Evolutionary conservation across 2,113 vertebrate species (phyloP).

Genomic region (Erythrolamprus reginae): DNA sequence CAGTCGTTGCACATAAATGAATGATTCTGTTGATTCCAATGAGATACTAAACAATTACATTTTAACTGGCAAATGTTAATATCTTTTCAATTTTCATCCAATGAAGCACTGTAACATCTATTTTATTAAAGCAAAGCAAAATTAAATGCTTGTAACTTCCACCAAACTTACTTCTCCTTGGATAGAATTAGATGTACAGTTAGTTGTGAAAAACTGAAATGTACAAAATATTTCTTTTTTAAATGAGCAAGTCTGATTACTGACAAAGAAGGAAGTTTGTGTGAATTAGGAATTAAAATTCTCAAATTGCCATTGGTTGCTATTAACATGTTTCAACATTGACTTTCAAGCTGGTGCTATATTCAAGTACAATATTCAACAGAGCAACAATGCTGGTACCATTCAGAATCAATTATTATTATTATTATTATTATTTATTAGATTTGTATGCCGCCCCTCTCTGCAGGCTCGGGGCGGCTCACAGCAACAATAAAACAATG

Average conservation of each 20-base stretch:
- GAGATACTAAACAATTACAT: not conserved
- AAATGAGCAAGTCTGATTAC: not conserved
- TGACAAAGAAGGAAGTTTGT: not conserved
- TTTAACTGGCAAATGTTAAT: not conserved
- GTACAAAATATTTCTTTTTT: not conserved
- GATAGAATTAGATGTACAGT: not conserved
- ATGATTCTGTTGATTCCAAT: not conserved
- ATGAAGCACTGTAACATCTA: not conserved
- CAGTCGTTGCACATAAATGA: not conserved
- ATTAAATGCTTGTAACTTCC: not conserved
- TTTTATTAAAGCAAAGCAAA: not conserved
- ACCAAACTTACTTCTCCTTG: not conserved
- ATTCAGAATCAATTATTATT: too few relatives aligned
- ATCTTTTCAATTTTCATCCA: not conserved
- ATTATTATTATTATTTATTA: too few relatives aligned
- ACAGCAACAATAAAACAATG: too few relatives aligned
- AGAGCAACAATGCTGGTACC: not conserved
- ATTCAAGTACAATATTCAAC: too few relatives aligned
- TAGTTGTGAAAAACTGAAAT: not conserved
- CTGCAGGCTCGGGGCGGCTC: too few relatives aligned
- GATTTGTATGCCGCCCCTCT: too few relatives aligned
- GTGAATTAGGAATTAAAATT: not conserved
- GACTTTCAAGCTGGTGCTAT: not conserved
- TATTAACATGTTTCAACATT: not conserved
- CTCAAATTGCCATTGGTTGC: not conserved